Evolutionary conservation across 2,113 vertebrate species (phyloP).

Genomic region (Crotalus horridus): DNA sequence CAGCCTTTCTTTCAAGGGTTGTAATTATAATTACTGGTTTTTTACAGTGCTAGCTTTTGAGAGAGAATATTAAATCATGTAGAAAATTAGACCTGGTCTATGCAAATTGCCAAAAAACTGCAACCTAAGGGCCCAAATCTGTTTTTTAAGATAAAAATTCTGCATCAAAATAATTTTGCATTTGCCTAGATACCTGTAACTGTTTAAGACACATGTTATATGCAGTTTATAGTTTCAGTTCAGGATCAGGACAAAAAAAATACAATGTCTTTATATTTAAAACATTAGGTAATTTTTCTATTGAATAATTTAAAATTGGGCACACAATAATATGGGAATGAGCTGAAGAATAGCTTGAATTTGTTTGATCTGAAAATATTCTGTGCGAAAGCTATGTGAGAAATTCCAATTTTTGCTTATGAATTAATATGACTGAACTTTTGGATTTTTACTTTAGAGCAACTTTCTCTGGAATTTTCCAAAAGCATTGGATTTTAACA

Average conservation of each 20-base stretch:
- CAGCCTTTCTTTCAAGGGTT: background rate
- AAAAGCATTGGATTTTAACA: background rate
- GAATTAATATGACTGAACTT: slow-evolving; percentile 2
- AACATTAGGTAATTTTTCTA: background rate
- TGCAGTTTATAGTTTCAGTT: background rate
- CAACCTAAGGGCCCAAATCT: background rate
- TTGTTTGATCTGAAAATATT: background rate
- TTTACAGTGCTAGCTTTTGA: background rate
- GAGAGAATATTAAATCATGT: too few species aligned
- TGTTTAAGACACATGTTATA: background rate
- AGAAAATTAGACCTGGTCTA: background rate
- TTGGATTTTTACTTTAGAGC: slow-evolving; percentile 4
- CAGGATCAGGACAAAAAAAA: background rate
- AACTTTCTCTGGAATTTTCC: background rate
- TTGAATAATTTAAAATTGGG: background rate
- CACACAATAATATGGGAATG: background rate
- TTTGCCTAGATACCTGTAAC: background rate
- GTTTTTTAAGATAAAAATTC: background rate
- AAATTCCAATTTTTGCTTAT: background rate
- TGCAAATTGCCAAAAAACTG: background rate
- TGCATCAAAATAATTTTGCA: background rate
- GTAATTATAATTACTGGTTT: background rate
- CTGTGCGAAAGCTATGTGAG: background rate
- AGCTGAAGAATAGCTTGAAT: background rate
- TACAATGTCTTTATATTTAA: background rate